Evolutionary conservation across 2,113 vertebrate species (phyloP).

Genomic region (Strigops habroptila): DNA sequence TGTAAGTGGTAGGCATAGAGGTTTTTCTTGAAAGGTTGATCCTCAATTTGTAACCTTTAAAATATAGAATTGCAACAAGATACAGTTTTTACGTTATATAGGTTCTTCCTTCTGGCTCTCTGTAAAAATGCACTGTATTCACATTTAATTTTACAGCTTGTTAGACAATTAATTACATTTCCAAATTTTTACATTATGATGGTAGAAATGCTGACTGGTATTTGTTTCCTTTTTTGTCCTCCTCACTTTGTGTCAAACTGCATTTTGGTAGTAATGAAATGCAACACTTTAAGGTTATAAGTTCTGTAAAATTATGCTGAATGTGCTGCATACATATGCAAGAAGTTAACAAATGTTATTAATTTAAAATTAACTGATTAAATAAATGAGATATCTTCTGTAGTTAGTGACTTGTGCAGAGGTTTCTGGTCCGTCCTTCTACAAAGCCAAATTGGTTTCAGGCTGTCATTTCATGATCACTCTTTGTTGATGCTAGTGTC

Average conservation of each 20-base stretch:
- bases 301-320: slow-evolving; percentile 38
- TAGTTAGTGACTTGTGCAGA: slow-evolving; percentile 38
- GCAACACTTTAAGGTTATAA: slow-evolving; percentile 30
- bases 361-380: slow-evolving; percentile 46
- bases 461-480: not conserved
- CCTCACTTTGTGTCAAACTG: not conserved
- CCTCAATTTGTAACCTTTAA: slow-evolving; percentile 10
- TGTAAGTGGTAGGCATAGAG: not conserved
- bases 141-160: not conserved
- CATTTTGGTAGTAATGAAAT: slow-evolving; percentile 22
- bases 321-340: slow-evolving; percentile 55
- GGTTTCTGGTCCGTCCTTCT: slow-evolving; percentile 4
- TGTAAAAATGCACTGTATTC: not conserved
- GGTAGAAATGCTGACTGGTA: slow-evolving; percentile 26
- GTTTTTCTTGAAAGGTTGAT: slow-evolving; percentile 12
- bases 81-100: not conserved
- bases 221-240: not conserved
- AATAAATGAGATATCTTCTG: slow-evolving; percentile 65
- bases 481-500: not conserved
- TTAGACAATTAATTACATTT: not conserved
- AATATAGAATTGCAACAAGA: not conserved
- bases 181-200: not conserved
- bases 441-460: not conserved
- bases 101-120: not conserved
- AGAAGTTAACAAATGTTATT: slow-evolving; percentile 55